A percentile compares a stretch with the other conserved stretches of the same genome.
Evolutionary conservation across 2,113 vertebrate genomes (phyloP).

Genomic region (cat (Felis catus)): F.catus_Fca126_mat1.0 CM031414.1:110084001-110084500

Average conservation of each 20-base stretch:
- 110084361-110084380: too few species aligned
- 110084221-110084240: not conserved
- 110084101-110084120: constrained; percentile 43
- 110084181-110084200: not conserved
- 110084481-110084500: too few species aligned
- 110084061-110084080: not conserved
- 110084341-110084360: too few species aligned
- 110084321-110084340: too few species aligned
- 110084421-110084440: too few species aligned
- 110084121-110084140: not conserved
- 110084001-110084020: not conserved
- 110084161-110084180: not conserved
- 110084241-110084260: not conserved
- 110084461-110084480: too few species aligned
- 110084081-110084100: not conserved
- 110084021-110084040: not conserved
- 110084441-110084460: too few species aligned
- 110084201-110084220: not conserved
- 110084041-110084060: not conserved
- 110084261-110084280: not conserved
- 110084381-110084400: too few species aligned
- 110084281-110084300: not conserved
- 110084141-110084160: not conserved
- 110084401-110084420: too few species aligned
- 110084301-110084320: too few species aligned